Evolutionary conservation across 2,797 vertebrate genomes (phyloP).

Genomic region (Tokudaia muenninki): DNA sequence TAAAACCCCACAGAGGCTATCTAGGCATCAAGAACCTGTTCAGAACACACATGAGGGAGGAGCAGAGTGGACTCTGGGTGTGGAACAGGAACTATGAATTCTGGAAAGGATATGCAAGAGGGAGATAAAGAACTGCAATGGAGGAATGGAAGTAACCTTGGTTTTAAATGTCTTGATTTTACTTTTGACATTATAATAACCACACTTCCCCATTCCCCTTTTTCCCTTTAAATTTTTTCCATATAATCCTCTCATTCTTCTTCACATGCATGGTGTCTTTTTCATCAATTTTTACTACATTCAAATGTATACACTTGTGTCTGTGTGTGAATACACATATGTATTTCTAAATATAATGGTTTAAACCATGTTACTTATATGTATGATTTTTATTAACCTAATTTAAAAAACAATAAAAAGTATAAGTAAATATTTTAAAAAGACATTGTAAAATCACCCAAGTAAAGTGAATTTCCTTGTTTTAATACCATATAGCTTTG

Average conservation of each 20-base stretch:
- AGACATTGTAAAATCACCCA: neutral
- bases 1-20: neutral
- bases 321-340: neutral
- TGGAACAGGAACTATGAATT: neutral
- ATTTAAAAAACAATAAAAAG: neutral
- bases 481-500: neutral
- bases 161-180: neutral
- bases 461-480: neutral
- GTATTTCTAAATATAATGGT: neutral
- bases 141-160: neutral
- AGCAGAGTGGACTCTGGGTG: too few relatives aligned
- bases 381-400: neutral
- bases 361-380: neutral
- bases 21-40: neutral
- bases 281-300: neutral
- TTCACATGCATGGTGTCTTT: neutral
- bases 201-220: neutral
- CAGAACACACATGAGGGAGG: neutral
- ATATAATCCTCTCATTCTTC: neutral
- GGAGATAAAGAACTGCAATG: neutral
- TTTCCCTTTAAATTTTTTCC: neutral
- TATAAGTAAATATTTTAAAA: neutral
- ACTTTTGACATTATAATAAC: neutral
- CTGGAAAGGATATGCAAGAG: neutral
- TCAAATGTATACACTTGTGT: neutral